These are phyloP conservation scores for Microplitis mediator DNA, from an alignment of 1,140 invertebrate species.

Conservation along the genomic window DNA sequence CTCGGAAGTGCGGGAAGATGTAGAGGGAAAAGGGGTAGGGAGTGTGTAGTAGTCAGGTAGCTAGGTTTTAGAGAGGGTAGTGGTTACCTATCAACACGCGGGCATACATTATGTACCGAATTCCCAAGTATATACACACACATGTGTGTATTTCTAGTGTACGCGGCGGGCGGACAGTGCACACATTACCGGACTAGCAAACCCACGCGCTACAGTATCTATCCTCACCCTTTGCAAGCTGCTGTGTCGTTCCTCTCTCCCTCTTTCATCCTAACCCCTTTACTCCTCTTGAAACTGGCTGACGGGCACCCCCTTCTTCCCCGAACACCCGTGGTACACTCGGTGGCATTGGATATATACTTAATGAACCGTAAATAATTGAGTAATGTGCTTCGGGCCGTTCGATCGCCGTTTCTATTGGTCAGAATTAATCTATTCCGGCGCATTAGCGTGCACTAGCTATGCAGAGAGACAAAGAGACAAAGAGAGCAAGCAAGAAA, in stretches of 20 bases:
- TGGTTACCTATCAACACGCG: slow-evolving; percentile 60
- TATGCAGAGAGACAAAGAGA: slow-evolving; percentile 39
- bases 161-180: slow-evolving; percentile 21
- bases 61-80: slow-evolving; percentile 19
- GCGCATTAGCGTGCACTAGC: slow-evolving; percentile 60
- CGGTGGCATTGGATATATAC: slow-evolving; percentile 63
- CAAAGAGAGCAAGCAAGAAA: slow-evolving; percentile 19
- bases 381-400: slow-evolving; percentile 63
- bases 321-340: slow-evolving; percentile 42
- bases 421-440: slow-evolving; percentile 64
- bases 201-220: neutral
- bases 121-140: slow-evolving; percentile 36
- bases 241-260: neutral
- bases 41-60: too few relatives aligned
- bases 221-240: slow-evolving; percentile 7
- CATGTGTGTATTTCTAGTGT: too few relatives aligned
- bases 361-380: slow-evolving; percentile 65
- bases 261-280: slow-evolving; percentile 4
- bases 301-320: slow-evolving; percentile 24
- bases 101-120: slow-evolving; percentile 59
- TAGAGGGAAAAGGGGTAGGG: neutral
- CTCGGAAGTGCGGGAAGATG: slow-evolving; percentile 43
- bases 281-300: slow-evolving; percentile 19
- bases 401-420: slow-evolving; percentile 62
- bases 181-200: neutral